These are phyloP conservation scores for human (Homo sapiens) DNA, from an alignment of 2,113 vertebrate species.

Conservation along the genomic window GRCh38 chr2:80025501-80026000, in stretches of 20 bases:
- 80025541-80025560: not conserved
- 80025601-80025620: not conserved
- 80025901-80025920: not conserved
- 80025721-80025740: not conserved
- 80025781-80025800: not conserved
- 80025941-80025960: not conserved
- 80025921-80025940: not conserved
- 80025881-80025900: not conserved
- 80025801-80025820: not conserved
- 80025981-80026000: not conserved
- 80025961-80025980: not conserved
- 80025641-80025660: not conserved
- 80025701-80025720: not conserved
- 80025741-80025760: not conserved
- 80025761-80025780: not conserved
- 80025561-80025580: not conserved
- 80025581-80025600: not conserved
- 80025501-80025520: not conserved
- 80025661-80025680: not conserved
- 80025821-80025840: not conserved
- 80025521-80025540: not conserved
- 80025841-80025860: no score
- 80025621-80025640: not conserved
- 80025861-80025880: not conserved
- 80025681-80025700: not conserved